phyloP scores from a whole-genome alignment of 2,113 vertebrate genomes.

The Perca flavescens region DNA sequence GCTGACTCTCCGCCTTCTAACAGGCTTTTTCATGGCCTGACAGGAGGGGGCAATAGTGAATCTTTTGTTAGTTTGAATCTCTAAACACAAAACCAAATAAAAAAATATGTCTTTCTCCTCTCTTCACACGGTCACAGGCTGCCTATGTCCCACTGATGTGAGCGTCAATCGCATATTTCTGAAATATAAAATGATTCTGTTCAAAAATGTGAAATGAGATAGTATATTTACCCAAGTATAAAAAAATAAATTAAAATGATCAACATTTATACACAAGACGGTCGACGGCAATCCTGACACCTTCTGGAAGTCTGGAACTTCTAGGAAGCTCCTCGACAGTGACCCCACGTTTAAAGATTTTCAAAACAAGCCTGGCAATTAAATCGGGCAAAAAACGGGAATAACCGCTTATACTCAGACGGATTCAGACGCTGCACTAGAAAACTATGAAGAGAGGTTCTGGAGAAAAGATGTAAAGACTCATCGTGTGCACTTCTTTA shows the following conservation, averaged over 20 bases:
- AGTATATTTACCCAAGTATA: conserved; percentile 77
- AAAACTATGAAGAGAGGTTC: not conserved
- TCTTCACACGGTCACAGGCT: conserved; percentile 40
- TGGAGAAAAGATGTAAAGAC: not conserved
- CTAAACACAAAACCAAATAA: conserved; percentile 56
- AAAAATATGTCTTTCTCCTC: conserved; percentile 41
- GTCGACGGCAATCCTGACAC: conserved; percentile 41
- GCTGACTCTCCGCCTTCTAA: conserved; percentile 7
- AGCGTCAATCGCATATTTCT: conserved; percentile 33
- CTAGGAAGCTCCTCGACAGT: not conserved
- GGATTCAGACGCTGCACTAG: not conserved
- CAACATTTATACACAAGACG: conserved; percentile 71
- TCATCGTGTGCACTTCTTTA: not conserved
- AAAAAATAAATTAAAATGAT: conserved; percentile 88
- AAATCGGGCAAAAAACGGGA: not conserved
- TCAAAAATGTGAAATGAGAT: conserved; percentile 68
- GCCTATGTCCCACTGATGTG: conserved; percentile 36
- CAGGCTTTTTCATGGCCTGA: not conserved
- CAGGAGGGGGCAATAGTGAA: conserved; percentile 10
- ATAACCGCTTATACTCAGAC: not conserved
- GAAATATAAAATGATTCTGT: conserved; percentile 69
- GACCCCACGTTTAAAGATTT: not conserved
- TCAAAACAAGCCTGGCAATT: conserved; percentile 8
- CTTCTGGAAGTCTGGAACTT: conserved; percentile 25
- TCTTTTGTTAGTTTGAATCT: conserved; percentile 43